These are phyloP conservation scores for Aurelia sp. DNA, from an alignment of 30 jellyfish, hydroid and myxozoan genomes.

Conservation along the genomic window DNA sequence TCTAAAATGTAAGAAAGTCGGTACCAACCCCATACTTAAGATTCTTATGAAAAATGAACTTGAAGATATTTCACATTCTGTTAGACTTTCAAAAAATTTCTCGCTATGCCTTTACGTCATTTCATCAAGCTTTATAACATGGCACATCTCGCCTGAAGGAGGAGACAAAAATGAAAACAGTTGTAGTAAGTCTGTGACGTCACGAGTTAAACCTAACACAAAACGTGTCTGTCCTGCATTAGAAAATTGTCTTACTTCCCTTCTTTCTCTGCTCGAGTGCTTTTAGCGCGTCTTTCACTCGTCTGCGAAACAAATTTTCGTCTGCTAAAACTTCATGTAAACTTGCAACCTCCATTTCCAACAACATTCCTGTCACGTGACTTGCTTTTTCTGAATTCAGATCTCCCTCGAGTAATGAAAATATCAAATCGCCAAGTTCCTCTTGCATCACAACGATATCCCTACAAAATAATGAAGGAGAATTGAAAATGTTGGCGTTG, in stretches of 20 bases:
- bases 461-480: neutral
- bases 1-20: too few relatives aligned
- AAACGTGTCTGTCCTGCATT: too few relatives aligned
- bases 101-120: too few relatives aligned
- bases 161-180: neutral
- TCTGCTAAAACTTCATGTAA: conserved; percentile 56
- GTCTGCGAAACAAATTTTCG: conserved; percentile 22
- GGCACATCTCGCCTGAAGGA: neutral
- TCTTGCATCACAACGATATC: conserved; percentile 51
- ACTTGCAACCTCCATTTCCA: conserved; percentile 37
- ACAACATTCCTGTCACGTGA: conserved; percentile 66
- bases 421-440: conserved; percentile 58
- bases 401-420: conserved; percentile 40
- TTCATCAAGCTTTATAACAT: too few relatives aligned
- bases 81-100: too few relatives aligned
- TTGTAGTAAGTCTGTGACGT: neutral
- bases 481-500: too few relatives aligned
- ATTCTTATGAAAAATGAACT: too few relatives aligned
- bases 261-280: neutral
- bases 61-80: too few relatives aligned
- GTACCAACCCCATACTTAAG: too few relatives aligned
- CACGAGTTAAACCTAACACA: too few relatives aligned
- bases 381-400: conserved; percentile 55
- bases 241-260: too few relatives aligned
- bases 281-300: conserved; percentile 17